Percentiles rank a stretch among this genome's conserved stretches.
Evolutionary conservation across 1,140 invertebrate species (phyloP).

Genomic region (Sitodiplosis mosellana): DNA sequence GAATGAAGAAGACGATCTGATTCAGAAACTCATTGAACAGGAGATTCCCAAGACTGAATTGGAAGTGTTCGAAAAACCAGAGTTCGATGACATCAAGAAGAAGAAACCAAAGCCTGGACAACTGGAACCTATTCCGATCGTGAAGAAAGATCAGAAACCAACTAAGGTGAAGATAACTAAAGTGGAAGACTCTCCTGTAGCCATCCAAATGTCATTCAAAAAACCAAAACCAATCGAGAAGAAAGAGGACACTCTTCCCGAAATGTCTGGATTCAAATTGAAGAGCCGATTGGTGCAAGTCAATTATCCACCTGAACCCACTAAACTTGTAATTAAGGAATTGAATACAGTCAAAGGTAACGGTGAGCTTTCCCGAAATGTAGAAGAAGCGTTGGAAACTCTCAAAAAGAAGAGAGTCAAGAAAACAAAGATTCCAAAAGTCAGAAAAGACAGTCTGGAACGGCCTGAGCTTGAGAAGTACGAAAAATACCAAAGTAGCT

Average conservation of each 20-base stretch:
- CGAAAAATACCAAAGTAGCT: conserved; percentile 20
- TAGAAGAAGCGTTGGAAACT: conserved; percentile 20
- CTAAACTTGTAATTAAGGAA: conserved; percentile 11
- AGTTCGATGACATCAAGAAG: conserved; percentile 6
- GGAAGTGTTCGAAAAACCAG: conserved; percentile 6
- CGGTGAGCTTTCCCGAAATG: conserved; percentile 20
- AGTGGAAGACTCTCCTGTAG: conserved; percentile 15
- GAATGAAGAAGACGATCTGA: conserved; percentile 11
- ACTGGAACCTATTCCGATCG: no score
- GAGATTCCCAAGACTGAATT: conserved; percentile 19
- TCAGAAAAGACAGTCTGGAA: conserved; percentile 20
- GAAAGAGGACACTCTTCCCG: conserved; percentile 7
- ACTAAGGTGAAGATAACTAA: conserved; percentile 19
- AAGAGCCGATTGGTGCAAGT: conserved; percentile 19
- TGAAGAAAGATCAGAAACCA: conserved; percentile 17
- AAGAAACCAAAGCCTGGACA: conserved; percentile 1
- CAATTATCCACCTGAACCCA: conserved; percentile 15
- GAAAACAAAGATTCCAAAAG: conserved; percentile 17
- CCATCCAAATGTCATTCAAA: conserved; percentile 10
- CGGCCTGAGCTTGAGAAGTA: conserved; percentile 22
- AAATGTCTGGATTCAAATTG: conserved; percentile 16
- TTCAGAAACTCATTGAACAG: conserved; percentile 12
- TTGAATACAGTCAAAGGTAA: conserved; percentile 14
- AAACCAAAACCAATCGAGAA: conserved; percentile 3
- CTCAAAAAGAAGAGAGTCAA: conserved; percentile 19